Evolutionary conservation across 2,888 invertebrate genomes (phyloP).

Genomic region (Pogonocherus hispidulus): DNA sequence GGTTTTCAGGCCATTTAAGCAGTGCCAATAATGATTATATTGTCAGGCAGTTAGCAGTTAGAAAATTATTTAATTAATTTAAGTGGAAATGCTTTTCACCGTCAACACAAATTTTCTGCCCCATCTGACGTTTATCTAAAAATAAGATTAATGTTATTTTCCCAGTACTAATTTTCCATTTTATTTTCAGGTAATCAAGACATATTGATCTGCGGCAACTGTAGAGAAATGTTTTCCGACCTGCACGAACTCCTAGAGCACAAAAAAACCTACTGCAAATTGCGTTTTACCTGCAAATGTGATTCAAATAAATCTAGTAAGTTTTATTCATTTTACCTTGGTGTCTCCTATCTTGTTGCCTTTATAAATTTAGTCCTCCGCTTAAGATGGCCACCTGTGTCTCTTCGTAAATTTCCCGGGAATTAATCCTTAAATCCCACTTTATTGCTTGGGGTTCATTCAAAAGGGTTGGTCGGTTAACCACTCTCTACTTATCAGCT

Average conservation of each 20-base stretch:
- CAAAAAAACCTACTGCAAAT: constrained; percentile 80
- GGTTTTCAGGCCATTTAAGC: too few species aligned
- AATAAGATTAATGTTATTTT: background rate
- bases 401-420: constrained; percentile 59
- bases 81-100: too few species aligned
- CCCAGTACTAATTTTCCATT: constrained; percentile 33
- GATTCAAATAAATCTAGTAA: constrained; percentile 73
- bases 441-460: constrained; percentile 47
- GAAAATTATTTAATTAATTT: too few species aligned
- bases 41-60: too few species aligned
- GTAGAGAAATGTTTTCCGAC: constrained; percentile 81
- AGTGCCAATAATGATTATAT: too few species aligned
- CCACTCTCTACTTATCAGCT: constrained; percentile 37
- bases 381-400: constrained; percentile 58
- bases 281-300: constrained; percentile 80
- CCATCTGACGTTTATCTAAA: background rate
- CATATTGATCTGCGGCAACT: constrained; percentile 83
- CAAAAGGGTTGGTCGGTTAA: constrained; percentile 40
- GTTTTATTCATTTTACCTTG: constrained; percentile 52
- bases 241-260: constrained; percentile 80
- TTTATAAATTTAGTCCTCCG: constrained; percentile 29
- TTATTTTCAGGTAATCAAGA: constrained; percentile 76
- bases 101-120: too few species aligned
- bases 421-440: constrained; percentile 54
- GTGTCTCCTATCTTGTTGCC: constrained; percentile 31